Evolutionary conservation across 1,140 invertebrate species (phyloP).

Genomic region (Bombus waltoni): DNA sequence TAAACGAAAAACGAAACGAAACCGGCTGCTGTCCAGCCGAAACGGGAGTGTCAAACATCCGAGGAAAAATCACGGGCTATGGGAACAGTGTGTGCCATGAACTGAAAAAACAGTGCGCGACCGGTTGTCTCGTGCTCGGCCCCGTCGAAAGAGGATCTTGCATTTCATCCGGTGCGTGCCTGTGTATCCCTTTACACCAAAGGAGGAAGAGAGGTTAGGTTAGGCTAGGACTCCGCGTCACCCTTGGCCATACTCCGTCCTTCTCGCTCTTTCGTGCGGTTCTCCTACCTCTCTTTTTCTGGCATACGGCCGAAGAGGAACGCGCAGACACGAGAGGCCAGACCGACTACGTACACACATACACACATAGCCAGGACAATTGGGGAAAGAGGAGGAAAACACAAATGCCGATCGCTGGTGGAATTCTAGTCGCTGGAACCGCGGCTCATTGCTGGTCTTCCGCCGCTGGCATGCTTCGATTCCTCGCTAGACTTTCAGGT

Average conservation of each 20-base stretch:
- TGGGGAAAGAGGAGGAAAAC: conserved; percentile 63
- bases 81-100: conserved; percentile 53
- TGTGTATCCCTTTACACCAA: conserved; percentile 41
- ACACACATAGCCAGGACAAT: conserved; percentile 29
- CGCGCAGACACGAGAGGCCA: conserved; percentile 42
- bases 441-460: conserved; percentile 64
- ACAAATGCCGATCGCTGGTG: conserved; percentile 72
- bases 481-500: conserved; percentile 80
- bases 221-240: conserved; percentile 64
- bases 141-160: conserved; percentile 21
- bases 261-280: conserved; percentile 5
- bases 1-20: conserved; percentile 27
- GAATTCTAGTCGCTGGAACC: conserved; percentile 65
- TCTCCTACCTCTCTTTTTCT: conserved; percentile 46
- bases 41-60: conserved; percentile 51
- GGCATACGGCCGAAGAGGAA: conserved; percentile 47
- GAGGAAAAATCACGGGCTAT: conserved; percentile 53
- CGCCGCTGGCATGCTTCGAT: conserved; percentile 76
- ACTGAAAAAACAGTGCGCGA: conserved; percentile 52
- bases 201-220: conserved; percentile 65
- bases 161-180: conserved; percentile 46
- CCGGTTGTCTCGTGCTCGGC: conserved; percentile 33
- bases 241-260: conserved; percentile 28
- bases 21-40: conserved; percentile 44
- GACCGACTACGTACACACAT: not conserved